phyloP scores from a whole-genome alignment of 2,888 invertebrate genomes.

The Xestoiulus laeticollis region DNA sequence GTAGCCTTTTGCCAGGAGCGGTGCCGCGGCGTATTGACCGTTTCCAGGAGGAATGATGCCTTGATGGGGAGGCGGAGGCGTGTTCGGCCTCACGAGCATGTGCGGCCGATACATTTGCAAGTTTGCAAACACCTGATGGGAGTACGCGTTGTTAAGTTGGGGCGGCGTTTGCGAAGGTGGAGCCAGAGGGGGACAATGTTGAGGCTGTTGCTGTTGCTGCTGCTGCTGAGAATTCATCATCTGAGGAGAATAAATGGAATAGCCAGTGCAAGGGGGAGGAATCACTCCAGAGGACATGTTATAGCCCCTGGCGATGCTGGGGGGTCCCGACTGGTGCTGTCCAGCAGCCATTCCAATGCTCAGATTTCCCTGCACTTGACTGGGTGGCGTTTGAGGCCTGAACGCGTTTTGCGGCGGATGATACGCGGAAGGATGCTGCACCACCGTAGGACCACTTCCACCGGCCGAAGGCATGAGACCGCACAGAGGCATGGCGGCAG shows the following conservation, averaged over 20 bases:
- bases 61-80: constrained; percentile 54
- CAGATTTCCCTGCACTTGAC: constrained; percentile 41
- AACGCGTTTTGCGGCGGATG: constrained; percentile 52
- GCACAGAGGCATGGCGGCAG: constrained; percentile 49
- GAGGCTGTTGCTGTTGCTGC: constrained; percentile 52
- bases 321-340: constrained; percentile 1
- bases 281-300: constrained; percentile 1
- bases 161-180: constrained; percentile 53
- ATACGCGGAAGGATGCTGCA: constrained; percentile 53
- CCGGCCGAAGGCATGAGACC: constrained; percentile 13
- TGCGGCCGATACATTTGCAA: constrained; percentile 55
- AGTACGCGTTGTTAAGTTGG: constrained; percentile 45
- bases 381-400: constrained; percentile 55
- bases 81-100: constrained; percentile 53
- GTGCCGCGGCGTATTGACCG: constrained; percentile 49
- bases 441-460: constrained; percentile 39
- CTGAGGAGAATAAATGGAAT: constrained; percentile 48
- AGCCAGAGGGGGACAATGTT: constrained; percentile 39
- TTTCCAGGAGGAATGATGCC: constrained; percentile 47
- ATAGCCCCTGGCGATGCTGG: constrained; percentile 40
- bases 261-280: constrained; percentile 34
- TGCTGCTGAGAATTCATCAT: constrained; percentile 50
- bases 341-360: constrained; percentile 24
- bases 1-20: constrained; percentile 55
- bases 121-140: constrained; percentile 54